A percentile compares a stretch with the other conserved stretches of the same genome.
These are phyloP conservation scores for Gobionotothen gibberifrons DNA, from an alignment of 2,797 vertebrate species.

Conservation along the genomic window DNA sequence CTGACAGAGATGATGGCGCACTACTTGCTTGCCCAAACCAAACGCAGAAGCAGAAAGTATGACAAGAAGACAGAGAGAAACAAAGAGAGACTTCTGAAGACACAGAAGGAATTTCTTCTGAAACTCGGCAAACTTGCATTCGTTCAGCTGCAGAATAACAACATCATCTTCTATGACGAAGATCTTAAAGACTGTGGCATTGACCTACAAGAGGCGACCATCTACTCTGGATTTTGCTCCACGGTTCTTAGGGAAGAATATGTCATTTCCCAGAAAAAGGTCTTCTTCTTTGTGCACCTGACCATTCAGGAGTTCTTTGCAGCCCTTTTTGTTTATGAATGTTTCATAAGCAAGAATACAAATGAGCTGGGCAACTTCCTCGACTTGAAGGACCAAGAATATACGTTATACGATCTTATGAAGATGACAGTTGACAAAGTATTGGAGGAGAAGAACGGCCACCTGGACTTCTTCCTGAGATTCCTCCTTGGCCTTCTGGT, in stretches of 20 bases:
- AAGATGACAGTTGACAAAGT: constrained; percentile 63
- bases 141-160: constrained; percentile 55
- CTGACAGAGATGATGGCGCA: constrained; percentile 68
- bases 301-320: constrained; percentile 74
- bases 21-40: constrained; percentile 48
- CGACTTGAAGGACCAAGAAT: constrained; percentile 7
- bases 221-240: constrained; percentile 50
- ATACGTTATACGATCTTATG: constrained; percentile 39
- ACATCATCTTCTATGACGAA: constrained; percentile 64
- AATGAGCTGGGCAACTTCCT: constrained; percentile 31
- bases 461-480: constrained; percentile 56
- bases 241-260: constrained; percentile 31
- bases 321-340: constrained; percentile 56
- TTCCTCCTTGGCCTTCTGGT: constrained; percentile 59
- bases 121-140: constrained; percentile 70
- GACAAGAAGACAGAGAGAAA: not conserved
- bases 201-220: constrained; percentile 32
- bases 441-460: constrained; percentile 43
- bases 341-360: constrained; percentile 41
- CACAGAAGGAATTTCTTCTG: constrained; percentile 52
- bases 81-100: not conserved
- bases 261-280: constrained; percentile 34
- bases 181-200: constrained; percentile 55
- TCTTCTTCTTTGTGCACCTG: constrained; percentile 67
- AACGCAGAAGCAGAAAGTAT: constrained; percentile 43